These are phyloP conservation scores for Neoniphon sammara DNA, from an alignment of 2,797 vertebrate species.

Conservation along the genomic window DNA sequence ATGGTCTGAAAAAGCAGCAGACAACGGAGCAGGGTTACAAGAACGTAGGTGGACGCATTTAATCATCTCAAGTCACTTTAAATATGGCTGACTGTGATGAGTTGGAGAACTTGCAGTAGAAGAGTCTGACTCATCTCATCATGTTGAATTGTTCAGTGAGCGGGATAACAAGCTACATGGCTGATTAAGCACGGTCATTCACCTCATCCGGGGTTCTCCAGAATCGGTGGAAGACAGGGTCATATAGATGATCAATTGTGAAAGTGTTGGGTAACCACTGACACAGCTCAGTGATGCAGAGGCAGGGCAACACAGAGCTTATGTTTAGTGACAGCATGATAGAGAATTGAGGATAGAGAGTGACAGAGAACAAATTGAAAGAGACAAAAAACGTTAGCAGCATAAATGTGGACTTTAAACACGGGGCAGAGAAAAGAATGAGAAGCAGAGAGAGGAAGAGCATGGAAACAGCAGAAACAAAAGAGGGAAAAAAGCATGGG, in stretches of 20 bases:
- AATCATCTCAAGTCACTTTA: not conserved
- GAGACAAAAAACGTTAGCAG: not conserved
- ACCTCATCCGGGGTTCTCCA: not conserved
- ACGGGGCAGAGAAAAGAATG: too few relatives aligned
- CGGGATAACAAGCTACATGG: slow-evolving; percentile 1
- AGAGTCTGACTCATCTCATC: slow-evolving; percentile 20
- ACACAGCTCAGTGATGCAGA: slow-evolving; percentile 12
- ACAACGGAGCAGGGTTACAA: slow-evolving; percentile 22
- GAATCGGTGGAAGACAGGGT: not conserved
- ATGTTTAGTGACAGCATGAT: not conserved
- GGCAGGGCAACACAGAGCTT: not conserved
- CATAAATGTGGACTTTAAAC: too few relatives aligned
- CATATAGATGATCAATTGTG: slow-evolving; percentile 5
- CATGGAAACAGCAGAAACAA: too few relatives aligned
- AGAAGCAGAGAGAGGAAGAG: too few relatives aligned
- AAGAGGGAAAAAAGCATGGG: too few relatives aligned
- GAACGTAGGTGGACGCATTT: slow-evolving; percentile 16
- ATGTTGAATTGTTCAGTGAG: not conserved
- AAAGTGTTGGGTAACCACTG: not conserved
- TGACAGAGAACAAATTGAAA: not conserved
- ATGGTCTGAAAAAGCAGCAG: slow-evolving; percentile 88
- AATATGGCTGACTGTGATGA: slow-evolving; percentile 3
- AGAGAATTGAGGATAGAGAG: not conserved
- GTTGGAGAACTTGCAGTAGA: slow-evolving; percentile 1
- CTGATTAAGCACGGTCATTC: slow-evolving; percentile 6